Evolutionary conservation across 2,888 invertebrate species (phyloP), one percentile per base, ranked within the genome.

Genomic region (Mesopsocus fuscifrons): DNA sequence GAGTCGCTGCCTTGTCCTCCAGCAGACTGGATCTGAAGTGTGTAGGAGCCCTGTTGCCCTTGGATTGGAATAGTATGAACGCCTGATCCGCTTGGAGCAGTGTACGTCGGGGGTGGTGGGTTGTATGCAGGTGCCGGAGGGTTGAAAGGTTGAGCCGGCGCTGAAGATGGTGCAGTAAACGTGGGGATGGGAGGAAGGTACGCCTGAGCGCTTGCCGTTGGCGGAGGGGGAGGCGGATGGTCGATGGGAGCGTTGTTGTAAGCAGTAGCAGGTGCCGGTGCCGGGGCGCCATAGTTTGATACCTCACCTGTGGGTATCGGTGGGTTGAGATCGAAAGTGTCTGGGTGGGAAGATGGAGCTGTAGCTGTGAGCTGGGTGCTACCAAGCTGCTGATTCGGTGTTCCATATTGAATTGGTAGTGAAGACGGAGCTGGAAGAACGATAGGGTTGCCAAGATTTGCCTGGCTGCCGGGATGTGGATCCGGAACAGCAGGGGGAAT

Each of bases 1-100:
- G 67, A 65, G 6, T 64, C 62, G 3, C 59, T 58, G 47, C 67
- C 65, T 49, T 56, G 65, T 9, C 68, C 69, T 49, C 74, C 71
- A 1, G 78, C 74, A 0, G 78, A 66, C 53, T 81, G 81, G 41
- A 83, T 82, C 56, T 85, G 81, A 11, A 85, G 60, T 1, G 77
- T 75, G 54, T 82, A 85, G 2, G 71, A 69, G 2, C 74, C 75
- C 13, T 67, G 63, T 20, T 70, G 66, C 4, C 56, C 55, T 53
- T 69, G 66, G 0, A 69, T 52, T 0, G 71, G 69, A 32, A 74
- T 64, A 45, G 62, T 63, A 46, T 60, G 60, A 22, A 45, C 44
- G 9, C 49, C 51, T 21, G 13, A 20, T 16, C 11, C n/a, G 15
- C 6, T 8, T 9, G 13, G 13, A 9, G 34, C 6, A 13, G 9